A percentile compares a stretch with the other conserved stretches of the same genome.
These are phyloP conservation scores for Orthosia incerta DNA, from an alignment of 2,888 invertebrate species.

Conservation along the genomic window DNA sequence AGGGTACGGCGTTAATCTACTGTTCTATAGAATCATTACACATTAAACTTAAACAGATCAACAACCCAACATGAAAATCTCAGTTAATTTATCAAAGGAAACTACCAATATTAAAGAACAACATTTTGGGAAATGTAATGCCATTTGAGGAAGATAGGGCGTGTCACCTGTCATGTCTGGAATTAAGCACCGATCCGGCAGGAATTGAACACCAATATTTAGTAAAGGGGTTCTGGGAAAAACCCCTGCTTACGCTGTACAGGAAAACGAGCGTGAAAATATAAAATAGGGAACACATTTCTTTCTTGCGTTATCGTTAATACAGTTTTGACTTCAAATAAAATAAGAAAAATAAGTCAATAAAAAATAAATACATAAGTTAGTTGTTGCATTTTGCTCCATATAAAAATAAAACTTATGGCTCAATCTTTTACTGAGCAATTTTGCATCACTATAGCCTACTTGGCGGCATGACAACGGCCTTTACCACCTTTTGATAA, in stretches of 20 bases:
- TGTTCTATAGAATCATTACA: not conserved
- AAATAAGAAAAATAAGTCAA: too few relatives aligned
- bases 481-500: constrained; percentile 12
- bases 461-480: not conserved
- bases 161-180: constrained; percentile 30
- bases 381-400: too few relatives aligned
- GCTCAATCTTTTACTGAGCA: not conserved
- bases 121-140: constrained; percentile 14
- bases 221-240: constrained; percentile 5
- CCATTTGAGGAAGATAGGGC: constrained; percentile 12
- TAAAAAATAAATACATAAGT: too few relatives aligned
- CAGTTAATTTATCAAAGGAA: constrained; percentile 1
- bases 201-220: constrained; percentile 26
- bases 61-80: not conserved
- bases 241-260: constrained; percentile 5
- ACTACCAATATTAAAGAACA: not conserved
- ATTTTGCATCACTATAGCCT: not conserved
- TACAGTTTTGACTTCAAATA: not conserved
- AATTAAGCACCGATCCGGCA: constrained; percentile 28
- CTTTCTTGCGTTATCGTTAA: not conserved
- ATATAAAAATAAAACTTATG: not conserved
- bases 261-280: constrained; percentile 33
- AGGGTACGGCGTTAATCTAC: too few relatives aligned
- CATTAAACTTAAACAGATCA: not conserved
- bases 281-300: not conserved